phyloP scores from a whole-genome alignment of 2,888 invertebrate species.

The Drosophila pullipes region DNA sequence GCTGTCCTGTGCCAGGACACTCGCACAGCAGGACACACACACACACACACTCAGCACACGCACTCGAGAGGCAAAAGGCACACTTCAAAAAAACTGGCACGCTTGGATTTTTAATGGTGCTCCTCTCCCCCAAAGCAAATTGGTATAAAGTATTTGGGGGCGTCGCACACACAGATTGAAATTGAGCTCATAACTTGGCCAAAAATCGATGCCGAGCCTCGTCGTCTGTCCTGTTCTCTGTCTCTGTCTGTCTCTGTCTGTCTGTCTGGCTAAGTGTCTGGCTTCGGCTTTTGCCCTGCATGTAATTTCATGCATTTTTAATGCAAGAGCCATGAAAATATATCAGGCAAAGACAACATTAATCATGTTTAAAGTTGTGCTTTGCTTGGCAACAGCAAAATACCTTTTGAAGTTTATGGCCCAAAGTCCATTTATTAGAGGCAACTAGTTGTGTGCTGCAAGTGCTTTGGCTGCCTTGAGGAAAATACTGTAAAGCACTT shows the following conservation, averaged over 20 bases:
- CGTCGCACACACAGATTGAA: conserved; percentile 20
- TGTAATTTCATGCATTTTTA: conserved; percentile 72
- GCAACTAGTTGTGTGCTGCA: conserved; percentile 48
- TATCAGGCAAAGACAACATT: conserved; percentile 51
- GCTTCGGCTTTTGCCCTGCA: conserved; percentile 29
- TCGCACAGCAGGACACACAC: conserved; percentile 51
- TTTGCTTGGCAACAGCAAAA: conserved; percentile 26
- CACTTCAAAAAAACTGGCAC: conserved; percentile 33
- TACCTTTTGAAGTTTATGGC: conserved; percentile 27
- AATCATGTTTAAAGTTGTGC: conserved; percentile 68
- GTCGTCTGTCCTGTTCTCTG: background rate
- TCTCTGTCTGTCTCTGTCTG: background rate
- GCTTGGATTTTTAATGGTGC: conserved; percentile 65
- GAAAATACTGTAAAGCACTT: conserved; percentile 1
- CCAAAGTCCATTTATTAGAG: conserved; percentile 63
- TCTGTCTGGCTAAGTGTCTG: background rate
- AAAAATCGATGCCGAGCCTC: conserved; percentile 55
- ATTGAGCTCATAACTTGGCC: conserved; percentile 37
- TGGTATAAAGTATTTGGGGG: conserved; percentile 43
- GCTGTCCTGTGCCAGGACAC: conserved; percentile 25
- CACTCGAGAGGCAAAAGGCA: conserved; percentile 25
- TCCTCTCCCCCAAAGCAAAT: conserved; percentile 25
- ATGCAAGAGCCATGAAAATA: conserved; percentile 59
- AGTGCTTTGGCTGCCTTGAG: conserved; percentile 30
- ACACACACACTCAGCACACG: conserved; percentile 16